Evolutionary conservation across 2,113 vertebrate genomes (phyloP).

Genomic region (Vombatus ursinus): DNA sequence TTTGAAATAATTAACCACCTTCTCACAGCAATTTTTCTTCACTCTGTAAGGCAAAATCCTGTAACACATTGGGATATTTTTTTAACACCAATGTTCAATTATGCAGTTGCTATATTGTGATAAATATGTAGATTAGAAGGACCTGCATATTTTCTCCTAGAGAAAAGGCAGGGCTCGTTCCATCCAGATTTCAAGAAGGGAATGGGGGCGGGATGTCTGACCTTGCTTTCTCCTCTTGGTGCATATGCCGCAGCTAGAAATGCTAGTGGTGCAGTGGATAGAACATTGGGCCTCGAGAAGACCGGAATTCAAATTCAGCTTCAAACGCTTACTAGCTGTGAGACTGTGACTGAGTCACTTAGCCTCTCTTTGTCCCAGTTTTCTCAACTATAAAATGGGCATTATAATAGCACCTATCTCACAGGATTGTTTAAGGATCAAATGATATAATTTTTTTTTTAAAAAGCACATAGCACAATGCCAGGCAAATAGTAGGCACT

Average conservation of each 20-base stretch:
- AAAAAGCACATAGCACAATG: not conserved
- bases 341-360: not conserved
- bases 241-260: not conserved
- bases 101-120: conserved; percentile 83
- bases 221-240: not conserved
- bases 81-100: conserved; percentile 85
- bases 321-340: not conserved
- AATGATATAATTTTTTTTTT: not conserved
- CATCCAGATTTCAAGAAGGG: not conserved
- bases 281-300: not conserved
- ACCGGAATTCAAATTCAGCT: not conserved
- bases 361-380: not conserved
- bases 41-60: conserved; percentile 81
- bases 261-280: not conserved
- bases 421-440: not conserved
- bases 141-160: conserved; percentile 74
- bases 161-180: conserved; percentile 25
- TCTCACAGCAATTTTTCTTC: conserved; percentile 82
- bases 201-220: not conserved
- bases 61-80: conserved; percentile 84
- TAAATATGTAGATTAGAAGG: conserved; percentile 81
- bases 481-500: not conserved
- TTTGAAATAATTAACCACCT: conserved; percentile 86
- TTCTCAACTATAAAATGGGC: not conserved
- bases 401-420: not conserved